Evolutionary conservation across 2,888 invertebrate species (phyloP), one percentile per base, ranked within the genome.

Genomic region (Chamaedrilus cognettii): DNA sequence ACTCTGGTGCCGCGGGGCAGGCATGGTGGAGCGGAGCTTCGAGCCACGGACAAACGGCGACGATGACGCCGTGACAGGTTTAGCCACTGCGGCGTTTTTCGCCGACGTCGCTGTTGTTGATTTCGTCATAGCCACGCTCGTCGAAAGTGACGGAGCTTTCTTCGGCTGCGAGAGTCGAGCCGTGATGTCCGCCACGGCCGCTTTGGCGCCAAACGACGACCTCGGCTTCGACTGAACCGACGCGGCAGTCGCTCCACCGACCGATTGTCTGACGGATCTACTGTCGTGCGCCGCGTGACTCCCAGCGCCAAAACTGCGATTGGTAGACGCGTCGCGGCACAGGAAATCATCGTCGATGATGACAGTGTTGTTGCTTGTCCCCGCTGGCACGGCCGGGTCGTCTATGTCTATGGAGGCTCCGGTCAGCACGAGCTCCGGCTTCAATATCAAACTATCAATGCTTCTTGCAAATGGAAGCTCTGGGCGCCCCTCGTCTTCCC

Each of bases 1-100:
- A 2, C 71, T 71, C 23, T 57, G 59, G 7, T 60, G 61, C 58
- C 70, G 73, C 2, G 75, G 66, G 2, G 74, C 72, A 5, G 75
- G 75, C 68, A 75, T 69, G 3, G 75, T 75, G 31, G 70, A 60
- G 23, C 75, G 52, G 1, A 49, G 52, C 2, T 32, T 32, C 19
- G 67, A 51, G 2, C 72, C 72, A 15, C 75, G 68, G n/a, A 70
- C 70, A 55, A 75, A 75, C 1, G 64, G n/a, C 19, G 64, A 33
- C 7, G 66, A 56, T 4, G 60, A 7, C 28, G 60, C 15, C 19
- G 62, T 30, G 30, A 63, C 33, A 7, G 60, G 55, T 28, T 55
- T 52, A 35, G 62, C 3, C 0, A 33, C n/a, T n/a, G 62, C 23
- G 15, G 11, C 33, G 23, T 34, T 1, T 0, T 26, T 3, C n/a